Base-by-base conservation (phyloP, 92 coral and sea anemone genomes). In the Isaurus tuberculatus region DNA sequence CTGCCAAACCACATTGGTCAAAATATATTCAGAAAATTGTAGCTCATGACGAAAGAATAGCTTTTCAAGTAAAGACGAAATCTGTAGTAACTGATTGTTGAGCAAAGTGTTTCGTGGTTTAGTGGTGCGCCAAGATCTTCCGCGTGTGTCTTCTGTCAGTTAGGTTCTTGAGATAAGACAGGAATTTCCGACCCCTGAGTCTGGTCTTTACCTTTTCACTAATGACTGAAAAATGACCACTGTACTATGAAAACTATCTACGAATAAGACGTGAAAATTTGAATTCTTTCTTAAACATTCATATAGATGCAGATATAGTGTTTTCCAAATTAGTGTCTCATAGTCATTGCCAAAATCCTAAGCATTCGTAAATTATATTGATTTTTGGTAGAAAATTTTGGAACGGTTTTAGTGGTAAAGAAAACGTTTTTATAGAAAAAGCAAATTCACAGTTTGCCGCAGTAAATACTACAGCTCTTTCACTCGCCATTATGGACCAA, bases 121-220 rank as follows among this genome's bases (percentile, higher is more conserved):
- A 6, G 58, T 57, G 77, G 77, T 65, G 88, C 72, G 79, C 33
- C 15, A 80, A 46, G 86, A 60, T 66, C 26, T 63, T 80, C 83
- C 80, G 79, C 97, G 86, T 84, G 87, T 72, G 89, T 71, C 91
- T 89, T 82, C 92, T 94, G 98, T 94, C 98, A 91, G 73, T 84
- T 84, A 94, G 85, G 83, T 86, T 67, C 93, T 94, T 74, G 83
- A 91, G 98, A 85, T 91, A 91, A 94, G 72, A 74, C 75, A 90
- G 92, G 92, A 86, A 84, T 89, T 86, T 91, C 91, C 92, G 46
- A 40, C 46, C 46, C 46, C n/a, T n/a, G 91, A 89, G 34, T 26
- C 53, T 74, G 69, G 17, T 58, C 51, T 57, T 31, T 14, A 57
- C 22, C 8, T 58, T 57, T 40, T 77, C 49, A 77, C 82, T 77